Conservation (phyloP, 1,140 invertebrate genomes). For the Acyrthosiphon pisum region DNA sequence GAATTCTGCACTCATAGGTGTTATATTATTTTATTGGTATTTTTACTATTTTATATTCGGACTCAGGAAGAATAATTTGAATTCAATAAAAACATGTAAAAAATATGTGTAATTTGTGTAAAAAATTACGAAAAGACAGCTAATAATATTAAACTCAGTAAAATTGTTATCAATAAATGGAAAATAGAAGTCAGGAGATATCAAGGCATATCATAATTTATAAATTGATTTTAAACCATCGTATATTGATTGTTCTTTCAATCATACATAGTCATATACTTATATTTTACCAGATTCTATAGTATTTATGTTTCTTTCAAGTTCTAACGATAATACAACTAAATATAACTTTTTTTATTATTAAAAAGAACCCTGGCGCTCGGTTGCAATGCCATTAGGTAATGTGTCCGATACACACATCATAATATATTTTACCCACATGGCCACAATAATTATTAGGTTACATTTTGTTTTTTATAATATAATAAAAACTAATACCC, state of each 20-base stretch:
- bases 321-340: too few species aligned
- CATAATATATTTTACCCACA: background rate
- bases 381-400: background rate
- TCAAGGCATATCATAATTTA: background rate
- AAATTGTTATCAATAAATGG: background rate
- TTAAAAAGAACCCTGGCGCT: background rate
- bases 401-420: background rate
- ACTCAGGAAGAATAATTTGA: background rate
- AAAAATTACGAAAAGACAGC: background rate
- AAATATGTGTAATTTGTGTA: background rate
- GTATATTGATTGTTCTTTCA: background rate
- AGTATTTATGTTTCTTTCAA: background rate
- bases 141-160: background rate
- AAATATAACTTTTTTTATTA: background rate
- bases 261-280: background rate
- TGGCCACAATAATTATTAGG: background rate
- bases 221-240: background rate
- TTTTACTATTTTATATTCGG: background rate
- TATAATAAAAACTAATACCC: background rate
- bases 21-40: background rate
- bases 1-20: background rate
- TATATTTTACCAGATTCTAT: background rate
- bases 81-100: background rate
- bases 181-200: background rate
- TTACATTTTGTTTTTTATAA: background rate